Percentiles rank a stretch among this genome's conserved stretches.
Conservation (phyloP, 1,140 invertebrate genomes). For the Agrypnia vestita region DNA sequence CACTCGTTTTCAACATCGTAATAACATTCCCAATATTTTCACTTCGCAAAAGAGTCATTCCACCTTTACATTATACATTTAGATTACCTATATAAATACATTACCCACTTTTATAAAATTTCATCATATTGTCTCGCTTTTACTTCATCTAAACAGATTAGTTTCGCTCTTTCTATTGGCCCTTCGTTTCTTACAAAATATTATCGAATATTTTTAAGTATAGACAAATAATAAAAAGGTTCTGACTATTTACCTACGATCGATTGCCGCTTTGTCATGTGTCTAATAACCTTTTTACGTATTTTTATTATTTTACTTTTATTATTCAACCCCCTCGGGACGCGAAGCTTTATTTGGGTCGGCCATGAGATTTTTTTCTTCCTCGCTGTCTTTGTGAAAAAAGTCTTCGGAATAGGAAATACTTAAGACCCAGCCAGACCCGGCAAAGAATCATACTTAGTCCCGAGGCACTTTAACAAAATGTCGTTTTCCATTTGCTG, state of each 20-base stretch:
- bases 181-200: constrained; percentile 16
- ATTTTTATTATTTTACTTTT: neutral
- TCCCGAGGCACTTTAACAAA: constrained; percentile 5
- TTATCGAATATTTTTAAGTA: neutral
- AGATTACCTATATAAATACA: neutral
- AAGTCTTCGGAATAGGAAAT: constrained; percentile 30
- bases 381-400: neutral
- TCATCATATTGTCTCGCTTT: neutral
- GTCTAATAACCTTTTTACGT: neutral
- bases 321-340: neutral
- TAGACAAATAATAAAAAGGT: neutral
- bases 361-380: constrained; percentile 9
- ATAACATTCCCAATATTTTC: no score
- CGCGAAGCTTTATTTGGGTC: constrained; percentile 13
- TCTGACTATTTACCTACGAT: neutral
- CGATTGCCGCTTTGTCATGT: neutral
- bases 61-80: no score
- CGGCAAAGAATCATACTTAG: neutral
- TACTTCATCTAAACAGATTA: neutral
- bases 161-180: constrained; percentile 12
- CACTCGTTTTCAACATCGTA: no score
- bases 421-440: constrained; percentile 1
- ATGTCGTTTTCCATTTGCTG: neutral
- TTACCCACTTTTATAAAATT: constrained; percentile 2
- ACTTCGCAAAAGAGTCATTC: no score